Evolutionary conservation across 92 coral and sea anemone species (phyloP).

Genomic region (Palythoa grandiflora): DNA sequence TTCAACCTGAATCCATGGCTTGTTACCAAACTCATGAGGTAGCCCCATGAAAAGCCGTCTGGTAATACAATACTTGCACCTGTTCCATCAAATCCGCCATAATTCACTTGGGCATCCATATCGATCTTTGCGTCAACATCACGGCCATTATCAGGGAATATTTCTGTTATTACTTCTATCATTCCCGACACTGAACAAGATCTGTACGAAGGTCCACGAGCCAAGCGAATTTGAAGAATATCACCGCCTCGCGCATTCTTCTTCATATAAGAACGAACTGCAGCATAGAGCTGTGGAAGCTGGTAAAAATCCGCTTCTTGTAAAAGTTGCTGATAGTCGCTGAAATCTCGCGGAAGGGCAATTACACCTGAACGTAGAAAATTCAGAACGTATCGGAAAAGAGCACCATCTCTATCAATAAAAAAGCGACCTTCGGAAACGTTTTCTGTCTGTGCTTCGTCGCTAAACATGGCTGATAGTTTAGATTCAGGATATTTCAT

Average conservation of each 20-base stretch:
- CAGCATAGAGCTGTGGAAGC: conserved; percentile 37
- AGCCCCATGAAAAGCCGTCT: conserved; percentile 53
- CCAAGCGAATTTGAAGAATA: conserved; percentile 45
- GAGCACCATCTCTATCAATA: conserved; percentile 51
- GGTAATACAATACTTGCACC: conserved; percentile 44
- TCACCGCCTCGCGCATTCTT: conserved; percentile 28
- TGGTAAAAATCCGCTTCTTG: conserved; percentile 47
- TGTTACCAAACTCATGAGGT: conserved; percentile 30
- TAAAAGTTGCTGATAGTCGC: conserved; percentile 41
- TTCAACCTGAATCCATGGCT: conserved; percentile 39
- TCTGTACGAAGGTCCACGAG: conserved; percentile 41
- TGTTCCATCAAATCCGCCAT: conserved; percentile 42
- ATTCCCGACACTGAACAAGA: conserved; percentile 52
- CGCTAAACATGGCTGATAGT: conserved; percentile 19
- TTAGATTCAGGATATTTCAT: conserved; percentile 71
- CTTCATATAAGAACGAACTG: conserved; percentile 23
- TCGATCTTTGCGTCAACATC: conserved; percentile 47
- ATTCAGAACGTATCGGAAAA: conserved; percentile 44
- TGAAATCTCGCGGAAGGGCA: conserved; percentile 23
- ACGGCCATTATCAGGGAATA: conserved; percentile 50
- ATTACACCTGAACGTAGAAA: conserved; percentile 48
- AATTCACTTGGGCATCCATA: conserved; percentile 21
- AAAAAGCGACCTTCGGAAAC: conserved; percentile 24
- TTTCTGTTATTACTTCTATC: conserved; percentile 34
- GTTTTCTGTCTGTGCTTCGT: background rate